Evolutionary conservation across 1,140 invertebrate genomes (phyloP).

Genomic region (Drosophila auraria): DNA sequence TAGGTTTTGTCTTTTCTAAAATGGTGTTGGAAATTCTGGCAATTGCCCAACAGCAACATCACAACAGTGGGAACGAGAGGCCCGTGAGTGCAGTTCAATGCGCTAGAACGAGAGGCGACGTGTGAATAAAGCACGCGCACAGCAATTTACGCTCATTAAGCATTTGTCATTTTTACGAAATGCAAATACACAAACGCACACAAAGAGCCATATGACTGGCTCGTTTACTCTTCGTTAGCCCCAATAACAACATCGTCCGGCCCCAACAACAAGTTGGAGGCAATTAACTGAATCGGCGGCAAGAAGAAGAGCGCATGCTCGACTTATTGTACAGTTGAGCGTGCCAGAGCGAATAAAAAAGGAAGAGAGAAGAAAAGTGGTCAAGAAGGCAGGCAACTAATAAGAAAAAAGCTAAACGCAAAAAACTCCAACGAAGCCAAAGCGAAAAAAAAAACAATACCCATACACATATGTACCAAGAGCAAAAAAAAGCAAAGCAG

Average conservation of each 20-base stretch:
- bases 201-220: constrained; percentile 33
- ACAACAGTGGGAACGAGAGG: constrained; percentile 22
- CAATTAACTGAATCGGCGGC: constrained; percentile 59
- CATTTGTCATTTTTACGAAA: constrained; percentile 75
- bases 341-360: constrained; percentile 35
- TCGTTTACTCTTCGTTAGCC: constrained; percentile 52
- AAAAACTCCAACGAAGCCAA: constrained; percentile 23
- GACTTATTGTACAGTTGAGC: constrained; percentile 75
- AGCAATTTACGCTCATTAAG: constrained; percentile 79
- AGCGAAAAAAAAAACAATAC: constrained; percentile 17
- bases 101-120: constrained; percentile 30
- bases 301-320: constrained; percentile 72
- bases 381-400: constrained; percentile 50
- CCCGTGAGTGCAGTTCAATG: background rate
- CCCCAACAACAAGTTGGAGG: constrained; percentile 54
- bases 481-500: constrained; percentile 38
- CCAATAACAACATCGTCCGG: constrained; percentile 28
- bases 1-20: constrained; percentile 59
- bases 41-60: constrained; percentile 8
- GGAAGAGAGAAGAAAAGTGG: constrained; percentile 27
- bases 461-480: constrained; percentile 11
- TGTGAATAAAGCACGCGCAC: constrained; percentile 67
- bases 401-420: constrained; percentile 64
- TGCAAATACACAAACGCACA: constrained; percentile 43
- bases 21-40: constrained; percentile 59